A percentile compares a stretch with the other conserved stretches of the same genome.
phyloP scores from a whole-genome alignment of 2,113 vertebrate species.

The Protobothrops flavoviridis region DNA sequence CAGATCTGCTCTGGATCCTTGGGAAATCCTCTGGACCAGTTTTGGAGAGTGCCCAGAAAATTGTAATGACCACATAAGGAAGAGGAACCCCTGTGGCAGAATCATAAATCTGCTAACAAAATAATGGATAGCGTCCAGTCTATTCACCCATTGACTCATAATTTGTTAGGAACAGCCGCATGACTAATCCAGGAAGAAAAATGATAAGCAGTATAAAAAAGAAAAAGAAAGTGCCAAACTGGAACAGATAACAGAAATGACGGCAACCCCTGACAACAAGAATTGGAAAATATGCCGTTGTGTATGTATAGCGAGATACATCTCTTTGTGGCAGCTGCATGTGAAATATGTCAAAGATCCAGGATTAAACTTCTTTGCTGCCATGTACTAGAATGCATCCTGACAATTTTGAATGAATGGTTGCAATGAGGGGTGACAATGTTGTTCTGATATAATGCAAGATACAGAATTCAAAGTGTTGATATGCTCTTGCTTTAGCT shows the following conservation, averaged over 20 bases:
- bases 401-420: conserved; percentile 28
- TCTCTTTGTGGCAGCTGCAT: not conserved
- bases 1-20: not conserved
- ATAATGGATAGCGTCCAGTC: not conserved
- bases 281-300: not conserved
- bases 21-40: not conserved
- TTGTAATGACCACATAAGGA: not conserved
- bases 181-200: not conserved
- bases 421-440: conserved; percentile 11
- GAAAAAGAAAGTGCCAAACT: not conserved
- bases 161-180: not conserved
- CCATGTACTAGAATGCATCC: not conserved
- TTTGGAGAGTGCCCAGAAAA: not conserved
- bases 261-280: not conserved
- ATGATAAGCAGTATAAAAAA: not conserved
- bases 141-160: not conserved
- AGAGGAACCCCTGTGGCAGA: not conserved
- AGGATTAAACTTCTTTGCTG: not conserved
- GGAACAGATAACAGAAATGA: not conserved
- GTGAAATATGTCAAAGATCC: not conserved
- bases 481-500: not conserved
- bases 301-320: not conserved
- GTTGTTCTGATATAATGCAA: conserved; percentile 13
- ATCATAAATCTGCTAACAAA: not conserved
- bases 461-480: conserved; percentile 24